Evolutionary conservation across 2,113 vertebrate species (phyloP).

Genomic region (Globicephala melas): DNA sequence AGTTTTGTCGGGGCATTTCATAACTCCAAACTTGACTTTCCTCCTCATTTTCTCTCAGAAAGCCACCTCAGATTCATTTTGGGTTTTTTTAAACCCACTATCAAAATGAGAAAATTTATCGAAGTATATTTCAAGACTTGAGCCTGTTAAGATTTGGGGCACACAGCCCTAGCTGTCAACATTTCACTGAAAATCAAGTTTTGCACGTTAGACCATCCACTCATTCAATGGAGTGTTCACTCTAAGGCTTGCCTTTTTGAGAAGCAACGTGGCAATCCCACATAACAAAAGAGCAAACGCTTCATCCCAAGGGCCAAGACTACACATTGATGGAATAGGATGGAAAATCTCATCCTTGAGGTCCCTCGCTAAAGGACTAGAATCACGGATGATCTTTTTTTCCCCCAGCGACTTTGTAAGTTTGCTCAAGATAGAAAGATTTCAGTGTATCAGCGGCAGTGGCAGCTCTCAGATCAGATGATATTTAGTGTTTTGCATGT

Average conservation of each 20-base stretch:
- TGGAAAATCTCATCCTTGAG: neutral
- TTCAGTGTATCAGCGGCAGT: rapidly evolving
- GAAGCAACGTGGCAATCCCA: neutral
- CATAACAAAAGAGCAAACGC: neutral
- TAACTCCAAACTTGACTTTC: slow-evolving; percentile 39
- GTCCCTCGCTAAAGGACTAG: neutral
- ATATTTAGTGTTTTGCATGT: neutral
- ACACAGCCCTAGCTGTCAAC: rapidly evolving
- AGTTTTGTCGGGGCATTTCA: slow-evolving; percentile 14
- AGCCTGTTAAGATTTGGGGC: neutral
- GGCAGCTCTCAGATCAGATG: neutral
- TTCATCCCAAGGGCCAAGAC: neutral
- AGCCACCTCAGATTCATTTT: neutral
- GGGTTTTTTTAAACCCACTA: neutral
- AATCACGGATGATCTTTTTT: neutral
- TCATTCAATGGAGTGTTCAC: rapidly evolving
- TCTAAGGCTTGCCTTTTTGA: rapidly evolving
- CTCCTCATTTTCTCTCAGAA: slow-evolving; percentile 23
- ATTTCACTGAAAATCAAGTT: neutral
- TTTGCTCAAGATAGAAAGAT: slow-evolving; percentile 25
- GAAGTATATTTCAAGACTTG: neutral
- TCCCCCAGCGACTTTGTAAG: slow-evolving; percentile 46
- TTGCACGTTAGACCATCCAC: rapidly evolving
- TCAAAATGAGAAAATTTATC: neutral
- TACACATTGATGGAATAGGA: rapidly evolving